These are phyloP conservation scores for Tachyglossus aculeatus DNA, from an alignment of 2,797 vertebrate genomes.

Conservation along the genomic window DNA sequence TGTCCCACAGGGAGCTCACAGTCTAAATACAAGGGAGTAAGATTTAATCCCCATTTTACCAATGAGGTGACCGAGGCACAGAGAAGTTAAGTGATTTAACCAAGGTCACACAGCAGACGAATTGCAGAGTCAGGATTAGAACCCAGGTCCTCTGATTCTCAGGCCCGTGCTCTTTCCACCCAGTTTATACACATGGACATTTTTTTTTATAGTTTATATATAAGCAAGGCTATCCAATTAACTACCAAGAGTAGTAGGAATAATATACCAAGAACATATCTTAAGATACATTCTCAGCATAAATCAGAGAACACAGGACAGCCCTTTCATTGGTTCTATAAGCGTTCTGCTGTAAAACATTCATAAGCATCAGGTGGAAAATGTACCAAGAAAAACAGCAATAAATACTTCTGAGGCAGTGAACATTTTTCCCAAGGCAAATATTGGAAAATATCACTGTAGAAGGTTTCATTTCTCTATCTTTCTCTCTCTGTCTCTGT, in stretches of 20 bases:
- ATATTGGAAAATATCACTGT: slow-evolving; percentile 24
- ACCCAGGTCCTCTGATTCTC: not conserved
- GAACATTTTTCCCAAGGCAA: slow-evolving; percentile 8
- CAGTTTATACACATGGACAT: not conserved
- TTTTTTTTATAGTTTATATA: not conserved
- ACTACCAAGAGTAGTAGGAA: too few relatives aligned
- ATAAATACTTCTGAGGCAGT: not conserved
- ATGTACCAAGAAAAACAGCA: slow-evolving; percentile 15
- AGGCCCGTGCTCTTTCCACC: not conserved
- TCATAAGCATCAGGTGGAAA: not conserved
- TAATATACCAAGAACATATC: too few relatives aligned
- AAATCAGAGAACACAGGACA: too few relatives aligned
- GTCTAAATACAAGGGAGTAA: not conserved
- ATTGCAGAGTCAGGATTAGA: not conserved
- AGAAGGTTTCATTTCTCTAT: slow-evolving; percentile 36
- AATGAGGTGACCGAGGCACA: not conserved
- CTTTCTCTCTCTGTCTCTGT: too few relatives aligned
- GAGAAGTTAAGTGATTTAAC: not conserved
- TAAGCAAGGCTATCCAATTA: not conserved
- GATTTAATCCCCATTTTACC: not conserved
- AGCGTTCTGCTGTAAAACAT: not conserved
- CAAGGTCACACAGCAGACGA: not conserved
- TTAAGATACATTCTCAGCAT: too few relatives aligned
- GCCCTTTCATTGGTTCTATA: too few relatives aligned
- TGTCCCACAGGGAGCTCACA: too few relatives aligned